Evolutionary conservation across 2,888 invertebrate species (phyloP).

Genomic region (Lasioglossum leucozonium): DNA sequence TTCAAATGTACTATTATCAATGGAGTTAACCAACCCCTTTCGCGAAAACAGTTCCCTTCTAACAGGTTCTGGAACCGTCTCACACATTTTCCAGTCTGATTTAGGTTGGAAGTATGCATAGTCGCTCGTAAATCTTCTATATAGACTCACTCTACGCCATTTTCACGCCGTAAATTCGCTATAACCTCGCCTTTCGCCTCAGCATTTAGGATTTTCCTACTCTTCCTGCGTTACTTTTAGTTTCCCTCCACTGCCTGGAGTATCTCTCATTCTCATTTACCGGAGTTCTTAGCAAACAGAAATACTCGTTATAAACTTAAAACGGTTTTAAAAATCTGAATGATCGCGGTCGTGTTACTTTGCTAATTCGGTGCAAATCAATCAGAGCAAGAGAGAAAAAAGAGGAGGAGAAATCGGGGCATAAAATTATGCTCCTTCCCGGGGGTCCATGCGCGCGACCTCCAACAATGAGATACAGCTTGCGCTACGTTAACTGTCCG

Average conservation of each 20-base stretch:
- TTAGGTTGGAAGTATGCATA: slow-evolving; percentile 5
- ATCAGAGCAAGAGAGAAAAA: too few relatives aligned
- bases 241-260: not conserved
- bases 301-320: too few relatives aligned
- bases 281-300: not conserved
- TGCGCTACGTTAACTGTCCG: not conserved
- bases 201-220: not conserved
- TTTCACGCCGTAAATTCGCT: slow-evolving; percentile 5
- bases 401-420: too few relatives aligned
- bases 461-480: too few relatives aligned
- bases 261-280: not conserved
- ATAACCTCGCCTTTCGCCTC: not conserved
- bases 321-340: too few relatives aligned
- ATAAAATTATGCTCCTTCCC: too few relatives aligned
- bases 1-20: slow-evolving; percentile 25
- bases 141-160: not conserved
- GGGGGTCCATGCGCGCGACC: too few relatives aligned
- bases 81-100: slow-evolving; percentile 1
- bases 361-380: too few relatives aligned
- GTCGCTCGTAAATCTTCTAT: slow-evolving; percentile 7
- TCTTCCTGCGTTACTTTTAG: not conserved
- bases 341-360: too few relatives aligned
- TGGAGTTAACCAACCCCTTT: not conserved
- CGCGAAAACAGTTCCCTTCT: not conserved
- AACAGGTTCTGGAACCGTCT: not conserved